phyloP scores from a whole-genome alignment of 2,113 vertebrate species.

The Sapayoa aenigma region DNA sequence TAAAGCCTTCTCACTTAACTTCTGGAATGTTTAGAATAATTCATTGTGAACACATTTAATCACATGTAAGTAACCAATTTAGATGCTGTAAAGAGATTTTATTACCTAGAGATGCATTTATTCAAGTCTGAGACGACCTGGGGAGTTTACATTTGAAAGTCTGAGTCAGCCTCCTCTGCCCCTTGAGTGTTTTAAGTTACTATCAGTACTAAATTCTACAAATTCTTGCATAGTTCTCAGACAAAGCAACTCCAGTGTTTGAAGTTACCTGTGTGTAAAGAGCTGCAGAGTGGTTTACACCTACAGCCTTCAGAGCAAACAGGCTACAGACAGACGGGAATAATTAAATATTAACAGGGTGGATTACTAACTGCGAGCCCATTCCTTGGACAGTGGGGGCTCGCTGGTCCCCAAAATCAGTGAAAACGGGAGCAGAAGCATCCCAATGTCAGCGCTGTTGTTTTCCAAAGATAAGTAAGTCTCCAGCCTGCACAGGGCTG shows the following conservation, averaged over 20 bases:
- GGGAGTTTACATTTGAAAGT: background rate
- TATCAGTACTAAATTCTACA: background rate
- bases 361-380: background rate
- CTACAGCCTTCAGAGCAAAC: background rate
- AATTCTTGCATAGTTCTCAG: background rate
- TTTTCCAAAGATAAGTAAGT: constrained; percentile 41
- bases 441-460: constrained; percentile 14
- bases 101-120: constrained; percentile 49
- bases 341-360: background rate
- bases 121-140: background rate
- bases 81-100: constrained; percentile 13
- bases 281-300: background rate
- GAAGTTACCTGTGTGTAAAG: background rate
- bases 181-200: background rate
- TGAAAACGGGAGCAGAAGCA: background rate
- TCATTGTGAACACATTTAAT: constrained; percentile 31
- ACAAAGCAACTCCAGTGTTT: background rate
- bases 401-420: constrained; percentile 17
- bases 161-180: background rate
- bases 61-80: constrained; percentile 29
- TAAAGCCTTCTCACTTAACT: background rate
- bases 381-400: background rate
- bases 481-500: background rate
- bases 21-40: background rate
- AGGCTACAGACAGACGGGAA: background rate